Base-by-base conservation (phyloP, 2,797 vertebrate species). In the Spinus pinus region DNA sequence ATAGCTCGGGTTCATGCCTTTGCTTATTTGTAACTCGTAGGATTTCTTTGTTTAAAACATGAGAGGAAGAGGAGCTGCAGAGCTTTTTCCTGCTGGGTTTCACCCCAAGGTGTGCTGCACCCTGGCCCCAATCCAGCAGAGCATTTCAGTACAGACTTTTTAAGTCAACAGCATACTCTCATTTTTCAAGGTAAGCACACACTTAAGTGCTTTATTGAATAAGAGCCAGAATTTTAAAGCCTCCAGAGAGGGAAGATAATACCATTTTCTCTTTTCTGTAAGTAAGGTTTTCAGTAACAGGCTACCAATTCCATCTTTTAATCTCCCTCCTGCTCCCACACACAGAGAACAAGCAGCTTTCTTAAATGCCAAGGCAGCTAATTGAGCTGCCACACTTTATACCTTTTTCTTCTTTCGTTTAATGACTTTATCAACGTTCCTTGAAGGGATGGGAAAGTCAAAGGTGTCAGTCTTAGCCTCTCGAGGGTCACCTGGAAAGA, bases 361-460 rank as follows among this genome's bases (percentile, higher is more conserved):
- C 91, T 92, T 65, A 96, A 82, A 93, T 39, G 82, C 80, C 79
- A 94, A 93, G 75, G 66, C 57, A 93, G 35, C 6, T 88, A 70
- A 86, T 87, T 83, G 65, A 73, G 75, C 39, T 89, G 77, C 47
- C 47, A 58, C 10, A 14, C 54, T 94, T 92, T 71, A 58, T 97
- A 98, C 97, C 97, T 97, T 97, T 96, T 97, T 91, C 67, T 94
- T 97, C 91, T 97, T 97, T 79, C 60, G 60, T 72, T 96, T 97
- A 82, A 66, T 94, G 94, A 70, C 86, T 96, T 97, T 96, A 78
- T 94, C 94, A 91, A 57, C 21, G 15, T 77, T 87, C 77, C 93
- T 94, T 69, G 93, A 85, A 90, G 95, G 86, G 72, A 96, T 47
- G 27, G 97, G 96, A 72, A 98, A 98, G 90, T 97, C 97, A 94